phyloP scores from a whole-genome alignment of 2,113 vertebrate genomes.

The Bufo bufo region DNA sequence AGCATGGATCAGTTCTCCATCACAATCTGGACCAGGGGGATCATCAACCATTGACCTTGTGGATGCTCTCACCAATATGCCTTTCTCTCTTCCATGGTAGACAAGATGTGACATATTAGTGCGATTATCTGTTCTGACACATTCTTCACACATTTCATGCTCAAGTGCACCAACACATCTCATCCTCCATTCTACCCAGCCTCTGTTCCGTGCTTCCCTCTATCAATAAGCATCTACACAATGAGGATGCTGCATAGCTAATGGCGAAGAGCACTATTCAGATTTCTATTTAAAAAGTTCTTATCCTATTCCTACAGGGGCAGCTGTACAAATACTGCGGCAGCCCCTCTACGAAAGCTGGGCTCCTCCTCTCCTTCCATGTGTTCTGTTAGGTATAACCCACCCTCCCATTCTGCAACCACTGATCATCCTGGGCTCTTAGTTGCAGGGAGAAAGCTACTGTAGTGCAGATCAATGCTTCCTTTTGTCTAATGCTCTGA shows the following conservation, averaged over 20 bases:
- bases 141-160: constrained; percentile 20
- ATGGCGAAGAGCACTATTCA: not conserved
- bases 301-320: not conserved
- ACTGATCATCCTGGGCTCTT: constrained; percentile 43
- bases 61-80: not conserved
- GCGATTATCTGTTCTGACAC: not conserved
- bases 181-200: not conserved
- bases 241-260: not conserved
- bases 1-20: not conserved
- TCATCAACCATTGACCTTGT: not conserved
- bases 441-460: constrained; percentile 35
- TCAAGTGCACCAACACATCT: constrained; percentile 1
- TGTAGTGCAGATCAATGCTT: constrained; percentile 38
- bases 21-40: not conserved
- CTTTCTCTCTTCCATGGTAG: not conserved
- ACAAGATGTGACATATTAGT: not conserved
- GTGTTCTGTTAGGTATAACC: constrained; percentile 44
- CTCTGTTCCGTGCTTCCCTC: not conserved
- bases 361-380: constrained; percentile 45
- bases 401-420: constrained; percentile 42
- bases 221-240: not conserved
- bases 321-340: constrained; percentile 36
- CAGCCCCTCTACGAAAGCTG: not conserved
- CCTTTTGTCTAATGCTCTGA: constrained; percentile 30
- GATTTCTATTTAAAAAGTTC: constrained; percentile 1